Evolutionary conservation across 2,113 vertebrate species (phyloP), one percentile per base, ranked within the genome.

Genomic region (Coregonus clupeaformis): DNA sequence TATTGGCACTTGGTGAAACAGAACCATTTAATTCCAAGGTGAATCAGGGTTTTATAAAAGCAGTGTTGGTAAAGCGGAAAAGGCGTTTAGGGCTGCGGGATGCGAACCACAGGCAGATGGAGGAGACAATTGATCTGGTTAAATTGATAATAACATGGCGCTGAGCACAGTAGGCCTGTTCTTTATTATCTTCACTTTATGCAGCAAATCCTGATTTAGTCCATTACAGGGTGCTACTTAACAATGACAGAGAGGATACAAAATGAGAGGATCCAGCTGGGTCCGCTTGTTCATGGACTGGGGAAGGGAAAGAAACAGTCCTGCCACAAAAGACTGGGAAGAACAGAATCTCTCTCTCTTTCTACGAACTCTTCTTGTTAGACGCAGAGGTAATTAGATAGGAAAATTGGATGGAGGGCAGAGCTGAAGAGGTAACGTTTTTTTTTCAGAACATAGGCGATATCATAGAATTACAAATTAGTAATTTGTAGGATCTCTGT

Each of bases 1-100:
- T 68, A 68, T 68, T 45, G 67, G 36, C 27, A 60, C 76, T 3
- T 69, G 71, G 69, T 78, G 68, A 69, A 75, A 62, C 49, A 62
- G 42, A 36, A 25, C 24, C 52, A 25, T 63, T 36, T 45, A 73
- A 63, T 25, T 22, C 6, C 16, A 22, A 27, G 42, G n/a, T 24
- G 12, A 42, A 62, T 74, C 32, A 45, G 13, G 30, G 45, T 12
- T 5, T 62, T 62, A 67, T 62, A 24, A 36, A 36, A 59, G 18
- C 29, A 25, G 30, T 27, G 30, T 20, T 22, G 5, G 1, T 42
- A 22, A 63, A 42, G 20, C 45, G 29, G 12, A 18, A 47, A 63
- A 22, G 30, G 9, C 2, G 22, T 20, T 64, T 1, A 1, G 52
- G 24, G 67, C 42, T 25, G 11, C 55, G n/a, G 42, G 52, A 55